phyloP scores from a whole-genome alignment of 2,888 invertebrate genomes.

The Lamellibrachia satsuma region DNA sequence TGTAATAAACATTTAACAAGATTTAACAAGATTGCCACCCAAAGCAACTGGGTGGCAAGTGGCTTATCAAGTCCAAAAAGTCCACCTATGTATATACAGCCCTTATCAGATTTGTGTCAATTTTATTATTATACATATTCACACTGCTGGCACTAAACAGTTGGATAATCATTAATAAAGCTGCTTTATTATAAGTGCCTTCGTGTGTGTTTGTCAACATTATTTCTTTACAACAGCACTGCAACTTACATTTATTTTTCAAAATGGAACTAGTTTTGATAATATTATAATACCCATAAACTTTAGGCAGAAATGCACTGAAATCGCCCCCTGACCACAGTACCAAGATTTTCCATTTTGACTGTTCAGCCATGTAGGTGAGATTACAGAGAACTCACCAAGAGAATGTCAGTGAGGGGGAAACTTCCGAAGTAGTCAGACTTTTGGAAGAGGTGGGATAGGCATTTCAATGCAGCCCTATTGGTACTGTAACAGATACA shows the following conservation, averaged over 20 bases:
- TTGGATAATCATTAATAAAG: not conserved
- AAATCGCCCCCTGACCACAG: not conserved
- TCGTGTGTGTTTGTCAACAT: not conserved
- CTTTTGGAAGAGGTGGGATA: not conserved
- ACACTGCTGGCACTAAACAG: too few relatives aligned
- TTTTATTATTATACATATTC: too few relatives aligned
- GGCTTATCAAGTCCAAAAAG: too few relatives aligned
- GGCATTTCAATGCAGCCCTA: not conserved
- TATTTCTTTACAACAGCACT: not conserved
- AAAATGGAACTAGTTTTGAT: too few relatives aligned
- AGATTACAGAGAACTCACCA: conserved; percentile 45
- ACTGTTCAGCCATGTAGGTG: not conserved
- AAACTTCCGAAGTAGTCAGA: conserved; percentile 17
- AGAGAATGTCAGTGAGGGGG: conserved; percentile 45
- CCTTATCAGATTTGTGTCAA: too few relatives aligned
- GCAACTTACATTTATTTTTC: too few relatives aligned
- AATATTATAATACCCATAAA: too few relatives aligned
- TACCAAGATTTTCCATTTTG: not conserved
- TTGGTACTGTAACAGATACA: not conserved
- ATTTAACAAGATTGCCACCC: too few relatives aligned
- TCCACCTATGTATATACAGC: too few relatives aligned
- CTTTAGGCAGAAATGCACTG: not conserved
- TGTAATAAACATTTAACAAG: conserved; percentile 37
- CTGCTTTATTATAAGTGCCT: not conserved
- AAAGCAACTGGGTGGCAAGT: too few relatives aligned